A percentile compares a stretch with the other conserved stretches of the same genome.
Evolutionary conservation across 2,888 invertebrate species (phyloP).

Genomic region (Tolmerus cingulatus): DNA sequence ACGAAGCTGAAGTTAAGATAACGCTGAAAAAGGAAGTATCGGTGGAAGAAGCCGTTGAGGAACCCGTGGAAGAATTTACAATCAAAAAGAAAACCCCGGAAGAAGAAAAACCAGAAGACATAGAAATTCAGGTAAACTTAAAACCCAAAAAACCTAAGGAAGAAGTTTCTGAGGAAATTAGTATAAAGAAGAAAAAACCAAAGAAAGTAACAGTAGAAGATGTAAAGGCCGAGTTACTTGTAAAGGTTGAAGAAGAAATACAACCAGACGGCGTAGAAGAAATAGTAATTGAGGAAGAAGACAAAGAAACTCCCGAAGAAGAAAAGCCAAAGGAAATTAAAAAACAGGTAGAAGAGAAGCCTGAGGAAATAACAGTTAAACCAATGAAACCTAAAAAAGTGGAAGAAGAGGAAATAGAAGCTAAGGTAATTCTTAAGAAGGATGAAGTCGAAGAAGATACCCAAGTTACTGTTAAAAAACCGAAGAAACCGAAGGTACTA

Average conservation of each 20-base stretch:
- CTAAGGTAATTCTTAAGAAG: background rate
- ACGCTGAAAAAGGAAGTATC: slow-evolving; percentile 54
- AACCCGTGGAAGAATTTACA: slow-evolving; percentile 54
- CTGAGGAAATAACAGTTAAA: slow-evolving; percentile 29
- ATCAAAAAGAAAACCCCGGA: slow-evolving; percentile 51
- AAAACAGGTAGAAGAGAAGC: slow-evolving; percentile 14
- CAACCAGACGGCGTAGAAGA: slow-evolving; percentile 3
- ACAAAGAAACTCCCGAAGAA: slow-evolving; percentile 30
- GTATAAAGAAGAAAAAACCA: slow-evolving; percentile 4
- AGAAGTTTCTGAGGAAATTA: slow-evolving; percentile 58
- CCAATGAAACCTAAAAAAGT: slow-evolving; percentile 16
- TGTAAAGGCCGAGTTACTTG: slow-evolving; percentile 51
- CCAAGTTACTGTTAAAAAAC: slow-evolving; percentile 45
- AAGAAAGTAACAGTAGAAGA: slow-evolving; percentile 23
- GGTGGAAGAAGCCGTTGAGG: slow-evolving; percentile 52
- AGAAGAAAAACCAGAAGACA: slow-evolving; percentile 51
- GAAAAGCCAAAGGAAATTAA: background rate
- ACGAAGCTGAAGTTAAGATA: slow-evolving; percentile 48
- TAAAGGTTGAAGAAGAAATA: slow-evolving; percentile 21
- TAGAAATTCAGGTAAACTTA: slow-evolving; percentile 56
- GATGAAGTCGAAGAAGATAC: background rate
- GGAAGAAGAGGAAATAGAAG: slow-evolving; percentile 40
- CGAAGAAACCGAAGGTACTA: slow-evolving; percentile 42
- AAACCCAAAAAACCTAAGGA: slow-evolving; percentile 57
- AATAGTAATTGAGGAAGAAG: slow-evolving; percentile 41